Conservation (phyloP, 2,888 invertebrate species). For the Conops quadrifasciatus region DNA sequence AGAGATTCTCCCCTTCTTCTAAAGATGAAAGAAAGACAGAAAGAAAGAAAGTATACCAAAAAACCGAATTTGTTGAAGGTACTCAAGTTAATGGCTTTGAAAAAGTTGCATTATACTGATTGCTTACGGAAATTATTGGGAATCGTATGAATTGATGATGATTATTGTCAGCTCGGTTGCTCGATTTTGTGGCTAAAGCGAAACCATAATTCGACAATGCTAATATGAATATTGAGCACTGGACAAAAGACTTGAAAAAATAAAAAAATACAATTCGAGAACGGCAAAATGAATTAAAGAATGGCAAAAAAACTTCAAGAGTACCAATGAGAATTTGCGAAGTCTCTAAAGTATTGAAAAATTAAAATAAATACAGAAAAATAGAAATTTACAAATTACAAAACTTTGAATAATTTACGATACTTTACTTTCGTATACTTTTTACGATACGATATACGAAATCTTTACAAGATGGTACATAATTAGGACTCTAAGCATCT, state of each 20-base stretch:
- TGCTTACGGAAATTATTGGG: slow-evolving; percentile 27
- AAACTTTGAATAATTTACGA: too few relatives aligned
- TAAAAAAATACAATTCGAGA: too few relatives aligned
- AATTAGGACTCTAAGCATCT: too few relatives aligned
- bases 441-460: too few relatives aligned
- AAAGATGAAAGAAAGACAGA: neutral
- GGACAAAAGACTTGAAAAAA: neutral
- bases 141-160: neutral
- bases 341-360: neutral
- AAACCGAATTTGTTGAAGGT: slow-evolving; percentile 6
- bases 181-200: neutral
- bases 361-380: neutral
- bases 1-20: neutral
- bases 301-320: too few relatives aligned
- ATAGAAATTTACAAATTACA: neutral
- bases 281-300: too few relatives aligned
- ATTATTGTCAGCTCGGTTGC: neutral
- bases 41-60: neutral
- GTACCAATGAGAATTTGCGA: too few relatives aligned
- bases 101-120: slow-evolving; percentile 37
- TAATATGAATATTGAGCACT: neutral
- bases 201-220: neutral
- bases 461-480: too few relatives aligned
- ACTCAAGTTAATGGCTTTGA: slow-evolving; percentile 34
- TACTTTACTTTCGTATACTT: too few relatives aligned